phyloP scores from a whole-genome alignment of 1,140 invertebrate genomes.

The Rhyacophila brunnea region DNA sequence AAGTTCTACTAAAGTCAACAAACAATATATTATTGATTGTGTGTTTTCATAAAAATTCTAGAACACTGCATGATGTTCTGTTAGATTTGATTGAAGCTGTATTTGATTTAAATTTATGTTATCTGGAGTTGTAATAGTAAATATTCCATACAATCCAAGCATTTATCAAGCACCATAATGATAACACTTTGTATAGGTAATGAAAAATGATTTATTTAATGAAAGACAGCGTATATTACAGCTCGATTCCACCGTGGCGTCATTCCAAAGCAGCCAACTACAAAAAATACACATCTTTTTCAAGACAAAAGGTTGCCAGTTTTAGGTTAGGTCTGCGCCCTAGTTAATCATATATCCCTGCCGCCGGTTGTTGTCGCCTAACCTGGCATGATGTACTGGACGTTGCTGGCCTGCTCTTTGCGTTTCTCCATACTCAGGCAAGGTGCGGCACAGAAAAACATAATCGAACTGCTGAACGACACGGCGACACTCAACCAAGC shows the following conservation, averaged over 20 bases:
- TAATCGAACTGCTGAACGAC: slow-evolving; percentile 69
- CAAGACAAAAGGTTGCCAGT: neutral
- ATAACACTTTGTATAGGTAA: too few species aligned
- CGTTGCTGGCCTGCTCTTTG: slow-evolving; percentile 70
- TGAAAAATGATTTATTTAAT: neutral
- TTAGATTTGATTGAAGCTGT: too few species aligned
- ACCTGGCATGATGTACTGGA: slow-evolving; percentile 89
- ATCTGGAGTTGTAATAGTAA: too few species aligned
- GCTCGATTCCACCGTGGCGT: slow-evolving; percentile 14
- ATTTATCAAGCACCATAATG: neutral
- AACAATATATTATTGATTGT: too few species aligned
- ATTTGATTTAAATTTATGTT: too few species aligned
- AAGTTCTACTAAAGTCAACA: too few species aligned
- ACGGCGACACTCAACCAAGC: slow-evolving; percentile 79
- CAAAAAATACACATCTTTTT: neutral
- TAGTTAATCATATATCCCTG: neutral
- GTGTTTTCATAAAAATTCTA: too few species aligned
- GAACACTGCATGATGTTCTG: too few species aligned
- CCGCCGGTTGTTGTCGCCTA: slow-evolving; percentile 38
- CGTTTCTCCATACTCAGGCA: slow-evolving; percentile 71
- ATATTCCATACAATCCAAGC: neutral
- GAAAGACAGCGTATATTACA: slow-evolving; percentile 16
- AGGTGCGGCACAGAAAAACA: slow-evolving; percentile 77
- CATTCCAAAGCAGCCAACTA: slow-evolving; percentile 23
- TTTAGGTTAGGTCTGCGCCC: neutral